Conservation (phyloP, 2,113 vertebrate genomes). For the Balaeniceps rex region DNA sequence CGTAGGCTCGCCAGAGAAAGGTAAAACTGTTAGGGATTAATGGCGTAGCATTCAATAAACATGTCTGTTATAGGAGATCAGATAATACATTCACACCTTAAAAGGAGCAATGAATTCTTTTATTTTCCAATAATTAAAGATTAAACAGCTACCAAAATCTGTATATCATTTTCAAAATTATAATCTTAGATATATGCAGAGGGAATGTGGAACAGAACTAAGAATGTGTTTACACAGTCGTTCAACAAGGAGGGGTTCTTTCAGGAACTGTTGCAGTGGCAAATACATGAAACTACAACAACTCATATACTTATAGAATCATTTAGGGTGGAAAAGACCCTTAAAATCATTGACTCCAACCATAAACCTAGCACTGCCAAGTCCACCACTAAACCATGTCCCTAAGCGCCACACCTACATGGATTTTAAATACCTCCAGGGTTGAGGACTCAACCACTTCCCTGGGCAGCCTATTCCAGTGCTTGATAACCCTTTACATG, state of each 20-base stretch:
- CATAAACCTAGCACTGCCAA: not conserved
- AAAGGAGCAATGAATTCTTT: not conserved
- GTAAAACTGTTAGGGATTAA: not conserved
- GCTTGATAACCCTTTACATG: not conserved
- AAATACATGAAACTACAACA: not conserved
- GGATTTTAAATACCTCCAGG: not conserved
- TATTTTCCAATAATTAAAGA: not conserved
- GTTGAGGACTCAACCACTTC: not conserved
- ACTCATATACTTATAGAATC: not conserved
- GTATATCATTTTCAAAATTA: not conserved
- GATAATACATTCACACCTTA: not conserved
- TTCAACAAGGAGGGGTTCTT: not conserved
- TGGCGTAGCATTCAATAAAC: not conserved
- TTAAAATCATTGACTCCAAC: not conserved
- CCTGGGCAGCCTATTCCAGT: not conserved
- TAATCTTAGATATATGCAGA: not conserved
- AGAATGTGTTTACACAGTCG: not conserved
- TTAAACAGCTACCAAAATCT: not conserved
- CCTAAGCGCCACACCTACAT: accelerated
- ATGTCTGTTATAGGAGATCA: not conserved
- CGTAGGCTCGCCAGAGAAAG: not conserved
- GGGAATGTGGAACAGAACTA: not conserved
- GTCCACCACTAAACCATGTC: not conserved
- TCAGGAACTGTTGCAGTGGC: not conserved
- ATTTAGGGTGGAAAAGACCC: not conserved